Evolutionary conservation across 1,140 invertebrate species (phyloP).

Genomic region (Helicoverpa armigera): DNA sequence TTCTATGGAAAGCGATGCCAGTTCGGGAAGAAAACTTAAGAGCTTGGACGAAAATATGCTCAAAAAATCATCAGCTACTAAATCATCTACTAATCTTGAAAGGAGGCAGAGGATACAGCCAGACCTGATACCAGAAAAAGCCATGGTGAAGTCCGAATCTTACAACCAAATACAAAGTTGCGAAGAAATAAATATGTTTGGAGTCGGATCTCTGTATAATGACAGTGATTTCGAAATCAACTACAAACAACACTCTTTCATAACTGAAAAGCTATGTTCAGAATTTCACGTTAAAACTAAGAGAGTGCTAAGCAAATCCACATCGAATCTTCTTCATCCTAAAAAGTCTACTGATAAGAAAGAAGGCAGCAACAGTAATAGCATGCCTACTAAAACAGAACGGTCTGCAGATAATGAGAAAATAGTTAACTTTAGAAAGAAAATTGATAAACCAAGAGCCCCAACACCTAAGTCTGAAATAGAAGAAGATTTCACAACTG

Average conservation of each 20-base stretch:
- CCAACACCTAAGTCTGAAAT: slow-evolving; percentile 81
- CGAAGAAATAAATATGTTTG: slow-evolving; percentile 86
- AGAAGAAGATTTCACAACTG: slow-evolving; percentile 70
- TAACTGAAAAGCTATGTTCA: slow-evolving; percentile 88
- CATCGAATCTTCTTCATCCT: slow-evolving; percentile 87
- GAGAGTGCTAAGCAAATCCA: slow-evolving; percentile 87
- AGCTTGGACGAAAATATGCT: slow-evolving; percentile 84
- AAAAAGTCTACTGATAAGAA: slow-evolving; percentile 82
- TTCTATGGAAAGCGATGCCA: slow-evolving; percentile 85
- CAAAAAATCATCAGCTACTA: slow-evolving; percentile 80
- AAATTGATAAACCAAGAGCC: slow-evolving; percentile 81
- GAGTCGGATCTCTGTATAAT: slow-evolving; percentile 81
- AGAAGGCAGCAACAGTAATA: slow-evolving; percentile 81
- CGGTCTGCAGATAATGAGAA: slow-evolving; percentile 73
- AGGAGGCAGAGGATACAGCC: slow-evolving; percentile 85
- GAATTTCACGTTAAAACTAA: slow-evolving; percentile 89
- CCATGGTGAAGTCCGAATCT: slow-evolving; percentile 83
- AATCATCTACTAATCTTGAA: slow-evolving; percentile 83
- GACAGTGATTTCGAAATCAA: slow-evolving; percentile 84
- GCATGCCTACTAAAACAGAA: slow-evolving; percentile 83
- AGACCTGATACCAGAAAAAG: slow-evolving; percentile 85
- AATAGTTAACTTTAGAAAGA: slow-evolving; percentile 80
- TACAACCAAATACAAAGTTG: slow-evolving; percentile 86
- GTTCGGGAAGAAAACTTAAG: slow-evolving; percentile 83
- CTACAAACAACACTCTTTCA: slow-evolving; percentile 87